Conservation (phyloP, 2,797 vertebrate species). For the Botia kubotai region DNA sequence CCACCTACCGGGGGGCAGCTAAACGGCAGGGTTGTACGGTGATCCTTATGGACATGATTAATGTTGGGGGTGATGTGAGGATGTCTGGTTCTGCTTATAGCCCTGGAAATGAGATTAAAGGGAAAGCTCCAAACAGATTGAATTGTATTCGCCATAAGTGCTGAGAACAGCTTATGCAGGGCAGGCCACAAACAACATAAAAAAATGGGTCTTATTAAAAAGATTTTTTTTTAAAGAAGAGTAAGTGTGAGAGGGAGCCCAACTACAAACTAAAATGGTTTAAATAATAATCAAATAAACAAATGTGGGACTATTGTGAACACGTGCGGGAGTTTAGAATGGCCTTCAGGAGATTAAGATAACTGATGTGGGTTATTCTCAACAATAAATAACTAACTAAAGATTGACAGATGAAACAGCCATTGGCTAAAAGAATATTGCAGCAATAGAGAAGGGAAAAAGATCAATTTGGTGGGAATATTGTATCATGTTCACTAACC, state of each 20-base stretch:
- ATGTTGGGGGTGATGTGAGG: slow-evolving; percentile 64
- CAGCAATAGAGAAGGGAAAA: background rate
- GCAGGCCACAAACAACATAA: slow-evolving; percentile 71
- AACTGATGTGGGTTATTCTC: background rate
- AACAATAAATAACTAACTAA: background rate
- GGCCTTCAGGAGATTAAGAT: background rate
- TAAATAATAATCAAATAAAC: slow-evolving; percentile 68
- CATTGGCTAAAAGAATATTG: background rate
- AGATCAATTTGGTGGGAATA: background rate
- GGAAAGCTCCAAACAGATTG: slow-evolving; percentile 75
- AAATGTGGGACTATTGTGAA: slow-evolving; percentile 72
- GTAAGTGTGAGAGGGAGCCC: slow-evolving; percentile 41
- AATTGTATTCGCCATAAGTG: slow-evolving; percentile 76
- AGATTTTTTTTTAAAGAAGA: slow-evolving; percentile 2
- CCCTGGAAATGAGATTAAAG: slow-evolving; percentile 80
- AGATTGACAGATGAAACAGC: background rate
- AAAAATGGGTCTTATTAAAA: slow-evolving; percentile 20
- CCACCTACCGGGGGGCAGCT: slow-evolving; percentile 60
- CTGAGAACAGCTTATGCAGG: slow-evolving; percentile 82
- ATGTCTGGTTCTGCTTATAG: slow-evolving; percentile 77
- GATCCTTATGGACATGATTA: slow-evolving; percentile 72
- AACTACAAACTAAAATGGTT: slow-evolving; percentile 55
- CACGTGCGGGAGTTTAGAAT: slow-evolving; percentile 31
- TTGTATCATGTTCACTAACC: background rate
- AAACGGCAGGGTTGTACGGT: slow-evolving; percentile 67